phyloP scores from a whole-genome alignment of 2,113 vertebrate genomes.

The Catharus minimus region DNA sequence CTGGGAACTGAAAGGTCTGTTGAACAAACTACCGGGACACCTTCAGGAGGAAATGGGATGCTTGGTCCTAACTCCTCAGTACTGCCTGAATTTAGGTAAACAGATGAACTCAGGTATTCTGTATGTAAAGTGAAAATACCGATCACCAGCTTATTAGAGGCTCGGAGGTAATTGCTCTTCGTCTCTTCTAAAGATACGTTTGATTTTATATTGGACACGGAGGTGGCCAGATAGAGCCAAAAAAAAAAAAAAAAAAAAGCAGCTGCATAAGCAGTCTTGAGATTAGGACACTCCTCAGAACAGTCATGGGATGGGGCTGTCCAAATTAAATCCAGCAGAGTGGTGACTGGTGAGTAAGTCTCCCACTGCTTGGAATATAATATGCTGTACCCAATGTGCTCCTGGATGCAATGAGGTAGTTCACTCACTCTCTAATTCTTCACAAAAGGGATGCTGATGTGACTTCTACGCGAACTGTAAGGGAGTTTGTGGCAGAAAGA shows the following conservation, averaged over 20 bases:
- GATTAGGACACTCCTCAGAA: neutral
- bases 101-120: neutral
- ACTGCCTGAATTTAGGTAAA: neutral
- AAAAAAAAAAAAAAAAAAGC: neutral
- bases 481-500: neutral
- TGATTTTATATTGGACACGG: neutral
- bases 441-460: neutral
- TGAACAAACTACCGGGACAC: neutral
- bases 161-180: neutral
- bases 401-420: neutral
- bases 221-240: neutral
- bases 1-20: neutral
- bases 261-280: neutral
- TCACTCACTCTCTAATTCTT: neutral
- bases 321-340: neutral
- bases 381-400: neutral
- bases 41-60: neutral
- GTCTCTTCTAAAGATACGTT: neutral
- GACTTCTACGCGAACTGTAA: neutral
- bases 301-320: neutral
- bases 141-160: neutral
- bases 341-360: neutral
- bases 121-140: neutral
- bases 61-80: neutral
- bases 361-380: neutral